Evolutionary conservation across 1,140 invertebrate species (phyloP).

Genomic region (Harlomillsia oculata): DNA sequence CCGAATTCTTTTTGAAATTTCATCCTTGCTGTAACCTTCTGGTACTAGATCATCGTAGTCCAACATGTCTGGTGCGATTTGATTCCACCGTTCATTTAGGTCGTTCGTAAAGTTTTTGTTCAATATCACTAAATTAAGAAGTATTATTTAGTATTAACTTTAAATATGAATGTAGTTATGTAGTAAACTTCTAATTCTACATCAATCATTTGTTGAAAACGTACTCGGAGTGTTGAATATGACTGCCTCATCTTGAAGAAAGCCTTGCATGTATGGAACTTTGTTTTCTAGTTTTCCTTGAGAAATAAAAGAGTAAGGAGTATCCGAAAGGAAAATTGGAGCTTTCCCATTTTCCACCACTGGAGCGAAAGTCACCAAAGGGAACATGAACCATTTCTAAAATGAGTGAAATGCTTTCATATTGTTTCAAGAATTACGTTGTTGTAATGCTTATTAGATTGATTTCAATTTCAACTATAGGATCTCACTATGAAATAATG

Average conservation of each 20-base stretch:
- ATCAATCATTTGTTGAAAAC: too few relatives aligned
- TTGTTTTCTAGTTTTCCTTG: slow-evolving; percentile 6
- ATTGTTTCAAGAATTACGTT: too few relatives aligned
- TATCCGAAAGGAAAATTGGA: slow-evolving; percentile 5
- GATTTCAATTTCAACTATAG: too few relatives aligned
- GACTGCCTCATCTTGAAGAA: slow-evolving; percentile 6
- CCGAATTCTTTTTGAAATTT: slow-evolving; percentile 3
- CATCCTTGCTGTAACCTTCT: neutral
- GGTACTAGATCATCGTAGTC: neutral
- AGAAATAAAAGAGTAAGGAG: slow-evolving; percentile 5
- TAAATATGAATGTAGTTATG: too few relatives aligned
- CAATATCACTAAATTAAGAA: neutral
- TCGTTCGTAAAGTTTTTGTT: neutral
- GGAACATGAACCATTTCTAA: slow-evolving; percentile 7
- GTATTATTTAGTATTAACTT: neutral
- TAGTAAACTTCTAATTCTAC: too few relatives aligned
- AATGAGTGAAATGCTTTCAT: too few relatives aligned
- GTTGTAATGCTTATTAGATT: too few relatives aligned
- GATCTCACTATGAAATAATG: too few relatives aligned
- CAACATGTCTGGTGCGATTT: neutral
- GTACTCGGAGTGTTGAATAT: slow-evolving; percentile 6
- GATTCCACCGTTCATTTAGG: neutral
- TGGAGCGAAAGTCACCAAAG: neutral
- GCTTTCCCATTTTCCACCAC: neutral
- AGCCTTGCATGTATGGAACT: slow-evolving; percentile 14